Conservation (phyloP, 2,113 vertebrate species). For the Solea solea region DNA sequence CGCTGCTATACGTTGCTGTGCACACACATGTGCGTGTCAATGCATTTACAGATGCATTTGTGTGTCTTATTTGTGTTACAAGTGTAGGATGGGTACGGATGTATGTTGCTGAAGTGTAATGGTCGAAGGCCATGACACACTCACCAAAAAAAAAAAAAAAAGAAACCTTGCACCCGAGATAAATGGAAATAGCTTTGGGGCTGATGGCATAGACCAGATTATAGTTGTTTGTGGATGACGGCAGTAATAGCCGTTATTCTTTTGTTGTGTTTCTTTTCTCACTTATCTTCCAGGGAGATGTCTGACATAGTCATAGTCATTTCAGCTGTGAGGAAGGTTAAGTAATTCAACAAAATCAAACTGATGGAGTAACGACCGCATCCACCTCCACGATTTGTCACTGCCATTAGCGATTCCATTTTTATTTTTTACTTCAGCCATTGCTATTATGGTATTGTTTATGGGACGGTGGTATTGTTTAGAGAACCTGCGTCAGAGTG, state of each 20-base stretch:
- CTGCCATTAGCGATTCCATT: conserved; percentile 27
- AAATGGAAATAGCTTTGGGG: conserved; percentile 62
- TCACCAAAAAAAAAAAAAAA: conserved; percentile 23
- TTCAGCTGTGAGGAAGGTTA: conserved; percentile 59
- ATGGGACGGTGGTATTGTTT: conserved; percentile 42
- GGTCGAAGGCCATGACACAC: conserved; percentile 56
- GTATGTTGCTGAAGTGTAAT: conserved; percentile 51
- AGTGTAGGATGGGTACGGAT: conserved; percentile 24
- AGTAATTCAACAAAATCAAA: conserved; percentile 67
- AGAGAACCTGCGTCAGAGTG: conserved; percentile 37
- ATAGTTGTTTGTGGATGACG: conserved; percentile 66
- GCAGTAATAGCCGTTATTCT: conserved; percentile 63
- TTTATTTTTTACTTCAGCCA: conserved; percentile 40
- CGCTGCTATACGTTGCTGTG: not conserved
- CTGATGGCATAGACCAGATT: conserved; percentile 63
- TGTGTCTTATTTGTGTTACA: conserved; percentile 30
- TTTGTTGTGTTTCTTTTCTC: conserved; percentile 57
- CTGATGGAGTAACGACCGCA: conserved; percentile 40
- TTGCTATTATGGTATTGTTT: conserved; percentile 45
- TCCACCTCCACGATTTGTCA: conserved; percentile 24
- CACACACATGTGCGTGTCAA: not conserved
- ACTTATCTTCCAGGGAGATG: conserved; percentile 52
- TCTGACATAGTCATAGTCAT: conserved; percentile 61
- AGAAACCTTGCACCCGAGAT: conserved; percentile 25
- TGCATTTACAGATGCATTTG: conserved; percentile 1